Percentiles rank a stretch among this genome's conserved stretches.
Evolutionary conservation across 2,113 vertebrate species (phyloP).

Genomic region (Taxidea taxus): DNA sequence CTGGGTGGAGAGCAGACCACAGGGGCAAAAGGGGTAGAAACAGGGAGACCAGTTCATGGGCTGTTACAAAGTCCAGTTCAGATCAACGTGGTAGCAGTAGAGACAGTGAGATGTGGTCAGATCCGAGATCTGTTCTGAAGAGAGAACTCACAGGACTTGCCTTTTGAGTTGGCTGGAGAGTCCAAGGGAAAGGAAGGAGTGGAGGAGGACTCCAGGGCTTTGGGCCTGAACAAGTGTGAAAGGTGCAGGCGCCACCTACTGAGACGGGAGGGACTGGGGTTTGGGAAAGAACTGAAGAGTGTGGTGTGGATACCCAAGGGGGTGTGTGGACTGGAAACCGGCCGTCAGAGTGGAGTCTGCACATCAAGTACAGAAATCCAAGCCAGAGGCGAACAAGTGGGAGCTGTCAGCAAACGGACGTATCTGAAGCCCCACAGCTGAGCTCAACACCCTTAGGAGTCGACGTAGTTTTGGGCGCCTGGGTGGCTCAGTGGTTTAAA

Average conservation of each 20-base stretch:
- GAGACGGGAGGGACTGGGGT: not conserved
- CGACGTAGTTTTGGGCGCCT: not conserved
- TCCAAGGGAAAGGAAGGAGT: not conserved
- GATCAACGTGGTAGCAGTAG: not conserved
- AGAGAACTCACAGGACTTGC: not conserved
- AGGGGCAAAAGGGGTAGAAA: not conserved
- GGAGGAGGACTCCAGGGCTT: not conserved
- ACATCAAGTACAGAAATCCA: not conserved
- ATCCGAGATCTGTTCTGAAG: not conserved
- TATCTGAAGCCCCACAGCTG: not conserved
- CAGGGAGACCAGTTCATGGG: not conserved
- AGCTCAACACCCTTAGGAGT: not conserved
- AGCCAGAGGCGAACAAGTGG: not conserved
- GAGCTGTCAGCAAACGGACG: not conserved
- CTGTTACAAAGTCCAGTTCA: not conserved
- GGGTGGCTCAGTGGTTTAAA: too few species aligned
- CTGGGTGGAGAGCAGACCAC: not conserved
- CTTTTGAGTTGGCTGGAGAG: not conserved
- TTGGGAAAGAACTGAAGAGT: not conserved
- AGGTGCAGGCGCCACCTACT: not conserved
- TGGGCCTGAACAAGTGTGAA: not conserved
- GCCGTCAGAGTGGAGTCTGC: not conserved
- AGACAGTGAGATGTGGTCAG: not conserved
- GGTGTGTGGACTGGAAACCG: rapidly evolving
- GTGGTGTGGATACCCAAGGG: not conserved